Evolutionary conservation across 2,888 invertebrate genomes (phyloP).

Genomic region (Tachystola acroxantha): DNA sequence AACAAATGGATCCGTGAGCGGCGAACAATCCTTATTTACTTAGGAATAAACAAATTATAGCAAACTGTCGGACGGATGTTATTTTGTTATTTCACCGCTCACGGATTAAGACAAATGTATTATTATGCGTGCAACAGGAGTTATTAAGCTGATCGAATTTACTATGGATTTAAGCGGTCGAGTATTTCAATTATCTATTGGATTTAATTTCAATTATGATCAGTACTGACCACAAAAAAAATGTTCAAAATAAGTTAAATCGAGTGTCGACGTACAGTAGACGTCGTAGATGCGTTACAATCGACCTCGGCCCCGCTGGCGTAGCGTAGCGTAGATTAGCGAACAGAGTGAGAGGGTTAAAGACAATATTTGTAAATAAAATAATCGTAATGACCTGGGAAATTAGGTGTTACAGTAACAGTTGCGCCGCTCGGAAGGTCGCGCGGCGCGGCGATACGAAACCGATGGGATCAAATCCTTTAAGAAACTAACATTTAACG

Average conservation of each 20-base stretch:
- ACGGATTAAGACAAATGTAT: conserved; percentile 34
- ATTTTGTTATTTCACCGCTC: conserved; percentile 40
- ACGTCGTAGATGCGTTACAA: conserved; percentile 58
- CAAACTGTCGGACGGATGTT: conserved; percentile 31
- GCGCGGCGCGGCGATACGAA: conserved; percentile 62
- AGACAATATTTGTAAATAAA: conserved; percentile 80
- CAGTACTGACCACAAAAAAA: conserved; percentile 55
- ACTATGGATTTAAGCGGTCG: conserved; percentile 74
- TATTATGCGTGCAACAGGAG: conserved; percentile 48
- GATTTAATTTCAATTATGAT: conserved; percentile 57
- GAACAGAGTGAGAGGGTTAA: conserved; percentile 79
- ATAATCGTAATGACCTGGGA: conserved; percentile 71
- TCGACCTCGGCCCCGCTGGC: conserved; percentile 67
- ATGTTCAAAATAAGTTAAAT: conserved; percentile 58
- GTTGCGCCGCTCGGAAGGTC: conserved; percentile 28
- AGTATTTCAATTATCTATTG: conserved; percentile 59
- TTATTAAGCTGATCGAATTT: conserved; percentile 75
- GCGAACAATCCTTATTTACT: conserved; percentile 27
- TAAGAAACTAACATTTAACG: conserved; percentile 74
- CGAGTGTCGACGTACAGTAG: conserved; percentile 55
- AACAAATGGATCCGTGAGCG: conserved; percentile 43
- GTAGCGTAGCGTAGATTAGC: conserved; percentile 72
- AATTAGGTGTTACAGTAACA: conserved; percentile 66
- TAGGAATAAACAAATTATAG: conserved; percentile 13
- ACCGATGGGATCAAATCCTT: conserved; percentile 80